Base-by-base conservation (phyloP, 2,888 invertebrate genomes). In the Andrena marginata region DNA sequence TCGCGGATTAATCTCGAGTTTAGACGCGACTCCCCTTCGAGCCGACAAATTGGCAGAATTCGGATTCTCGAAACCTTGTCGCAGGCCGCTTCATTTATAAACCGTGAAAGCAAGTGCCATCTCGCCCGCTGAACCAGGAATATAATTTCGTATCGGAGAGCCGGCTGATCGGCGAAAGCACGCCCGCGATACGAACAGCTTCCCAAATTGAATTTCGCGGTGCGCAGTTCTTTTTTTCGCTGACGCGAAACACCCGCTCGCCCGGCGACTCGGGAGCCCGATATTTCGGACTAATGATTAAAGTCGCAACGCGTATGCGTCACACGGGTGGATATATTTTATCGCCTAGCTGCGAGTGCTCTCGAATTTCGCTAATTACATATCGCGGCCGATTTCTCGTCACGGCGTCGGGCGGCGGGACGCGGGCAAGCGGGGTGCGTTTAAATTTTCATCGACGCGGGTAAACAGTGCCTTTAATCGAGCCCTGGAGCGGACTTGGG, bases 251-350 rank as follows among this genome's bases (percentile, higher is more conserved):
- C 13, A 29, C 6, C 29, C 29, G 16, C 26, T 29, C 10, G 13
- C 33, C 26, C 10, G 8, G 60, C 35, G 73, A 26, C 67, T 48
- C 48, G 62, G 33, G 54, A 63, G 75, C 8, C 78, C 63, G 69
- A 69, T 70, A 76, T 70, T 79, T 70, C 76, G 2, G 56, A 62
- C 29, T 73, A 67, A 80, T 63, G 63, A 77, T 77, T 76, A 31
- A 73, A 76, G 56, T 56, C 56, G 59, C n/a, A 31, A 62, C 63
- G 16, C 62, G 59, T 51, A 16, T 5, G 56, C 10, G 35, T 68
- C 51, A 69, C 7, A 33, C 54, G 20, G 23, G 23, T 71, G 35
- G 31, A 35, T 48, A 71, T 78, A 78, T 75, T 78, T 78, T 64
- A 75, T 69, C 63, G 51, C n/a, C 33, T 26, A 0, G 51, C 23